Percentiles rank a stretch among this genome's conserved stretches.
Conservation (phyloP, 2,888 invertebrate species). For the Folsomia manolachei region DNA sequence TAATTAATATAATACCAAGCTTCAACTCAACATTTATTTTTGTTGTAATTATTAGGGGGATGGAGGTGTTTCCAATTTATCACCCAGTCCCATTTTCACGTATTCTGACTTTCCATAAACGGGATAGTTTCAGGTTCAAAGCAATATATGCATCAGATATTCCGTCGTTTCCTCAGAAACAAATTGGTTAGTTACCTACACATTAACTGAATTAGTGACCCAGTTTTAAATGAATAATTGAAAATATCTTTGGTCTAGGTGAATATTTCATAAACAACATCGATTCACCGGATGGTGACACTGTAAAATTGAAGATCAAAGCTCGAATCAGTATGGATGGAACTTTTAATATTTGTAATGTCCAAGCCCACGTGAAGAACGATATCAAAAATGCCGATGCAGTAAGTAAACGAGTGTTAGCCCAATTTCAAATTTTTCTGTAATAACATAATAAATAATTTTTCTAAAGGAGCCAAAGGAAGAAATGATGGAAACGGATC, state of each 20-base stretch:
- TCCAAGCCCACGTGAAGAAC: slow-evolving; percentile 58
- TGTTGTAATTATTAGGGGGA: slow-evolving; percentile 57
- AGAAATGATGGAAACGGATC: slow-evolving; percentile 51
- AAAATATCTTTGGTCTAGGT: too few species aligned
- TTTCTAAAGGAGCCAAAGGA: too few species aligned
- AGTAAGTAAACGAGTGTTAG: too few species aligned
- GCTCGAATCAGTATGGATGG: slow-evolving; percentile 92
- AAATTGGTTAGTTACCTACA: slow-evolving; percentile 66
- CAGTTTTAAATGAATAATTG: too few species aligned
- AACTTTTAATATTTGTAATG: slow-evolving; percentile 79
- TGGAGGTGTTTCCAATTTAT: slow-evolving; percentile 87
- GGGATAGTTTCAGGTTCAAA: slow-evolving; percentile 80
- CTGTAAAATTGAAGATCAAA: slow-evolving; percentile 94
- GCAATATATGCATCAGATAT: slow-evolving; percentile 74
- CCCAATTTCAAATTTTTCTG: background rate
- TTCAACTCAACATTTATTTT: background rate
- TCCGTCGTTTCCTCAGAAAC: slow-evolving; percentile 71
- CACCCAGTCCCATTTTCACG: slow-evolving; percentile 91
- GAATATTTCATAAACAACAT: slow-evolving; percentile 66
- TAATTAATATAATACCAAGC: background rate
- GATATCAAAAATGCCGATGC: background rate
- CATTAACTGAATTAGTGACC: background rate
- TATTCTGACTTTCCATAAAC: slow-evolving; percentile 86
- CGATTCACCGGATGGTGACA: slow-evolving; percentile 79
- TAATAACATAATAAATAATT: too few species aligned